Evolutionary conservation across 1,140 invertebrate genomes (phyloP).

Genomic region (Calephelis virginiensis): DNA sequence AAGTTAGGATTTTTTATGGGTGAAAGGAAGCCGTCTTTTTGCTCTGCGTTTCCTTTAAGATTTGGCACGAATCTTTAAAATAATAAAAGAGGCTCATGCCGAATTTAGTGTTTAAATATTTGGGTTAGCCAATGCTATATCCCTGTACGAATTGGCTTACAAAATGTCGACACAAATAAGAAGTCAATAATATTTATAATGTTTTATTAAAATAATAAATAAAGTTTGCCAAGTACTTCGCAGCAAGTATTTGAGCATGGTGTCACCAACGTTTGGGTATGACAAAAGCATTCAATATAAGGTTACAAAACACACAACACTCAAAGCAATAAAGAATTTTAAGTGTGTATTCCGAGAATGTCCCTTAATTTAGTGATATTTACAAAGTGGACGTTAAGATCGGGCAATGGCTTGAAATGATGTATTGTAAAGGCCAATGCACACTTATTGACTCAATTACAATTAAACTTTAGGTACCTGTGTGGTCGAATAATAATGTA

Average conservation of each 20-base stretch:
- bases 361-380: not conserved
- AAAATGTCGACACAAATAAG: conserved; percentile 10
- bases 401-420: not conserved
- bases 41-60: too few species aligned
- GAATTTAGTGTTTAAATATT: too few species aligned
- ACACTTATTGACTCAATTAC: not conserved
- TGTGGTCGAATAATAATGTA: not conserved
- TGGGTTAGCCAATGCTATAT: too few species aligned
- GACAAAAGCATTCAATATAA: conserved; percentile 10
- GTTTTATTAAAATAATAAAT: conserved; percentile 26
- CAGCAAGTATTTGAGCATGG: conserved; percentile 10
- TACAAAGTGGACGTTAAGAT: not conserved
- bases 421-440: not conserved
- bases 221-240: conserved; percentile 19
- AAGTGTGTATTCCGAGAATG: not conserved
- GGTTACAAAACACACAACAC: conserved; percentile 10
- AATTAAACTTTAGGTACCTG: not conserved
- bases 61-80: too few species aligned
- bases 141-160: not conserved
- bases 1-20: too few species aligned
- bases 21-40: too few species aligned
- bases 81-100: too few species aligned
- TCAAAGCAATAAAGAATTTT: conserved; percentile 11
- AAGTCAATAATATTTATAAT: conserved; percentile 9
- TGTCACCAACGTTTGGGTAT: conserved; percentile 4